Base-by-base conservation (phyloP, 2,888 invertebrate species). In the Furcula furcula region DNA sequence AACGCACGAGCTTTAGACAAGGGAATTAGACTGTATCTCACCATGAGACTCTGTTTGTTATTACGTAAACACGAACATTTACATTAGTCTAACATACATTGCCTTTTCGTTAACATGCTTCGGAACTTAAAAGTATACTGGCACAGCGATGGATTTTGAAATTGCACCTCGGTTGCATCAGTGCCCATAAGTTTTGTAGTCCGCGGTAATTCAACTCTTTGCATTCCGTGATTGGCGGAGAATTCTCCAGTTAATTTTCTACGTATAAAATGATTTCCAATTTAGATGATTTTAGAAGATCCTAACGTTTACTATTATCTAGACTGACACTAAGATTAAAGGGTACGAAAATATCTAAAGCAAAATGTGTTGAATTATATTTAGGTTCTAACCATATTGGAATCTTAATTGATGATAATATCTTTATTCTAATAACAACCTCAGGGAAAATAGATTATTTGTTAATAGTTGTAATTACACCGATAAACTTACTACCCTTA, bases 1-100 rank as follows among this genome's bases (percentile, higher is more conserved):
- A 55, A 61, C 55, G 67, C 79, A 76, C 77, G 80, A 69, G 63
- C 65, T 68, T 54, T 64, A 64, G 71, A 77, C 70, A 54, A 63
- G 46, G 55, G 75, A 74, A 76, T 78, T 77, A 77, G 75, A 59
- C 62, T 59, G 62, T 56, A 54, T 34, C 34, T 39, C 57, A 72
- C 67, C 56, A 65, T 32, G 46, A 52, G 43, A 58, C 42, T 13
- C 29, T 31, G 30, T 40, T 46, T 36, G n/a, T 7, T 31, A 21
- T 36, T n/a, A n/a, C 39, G 34, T 29, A 31, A 18, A 32, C 28
- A 30, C 15, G 33, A 14, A n/a, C 14, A 22, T 32, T 16, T 6
- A n/a, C 11, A n/a, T 7, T 7, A 10, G 14, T 20, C 11, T 0
- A 3, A 11, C n/a, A 36, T 51, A 39, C 61, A 65, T 53, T 52